Evolutionary conservation across 2,113 vertebrate species (phyloP), one percentile per base, ranked within the genome.

Genomic region (Lepisosteus osseus): DNA sequence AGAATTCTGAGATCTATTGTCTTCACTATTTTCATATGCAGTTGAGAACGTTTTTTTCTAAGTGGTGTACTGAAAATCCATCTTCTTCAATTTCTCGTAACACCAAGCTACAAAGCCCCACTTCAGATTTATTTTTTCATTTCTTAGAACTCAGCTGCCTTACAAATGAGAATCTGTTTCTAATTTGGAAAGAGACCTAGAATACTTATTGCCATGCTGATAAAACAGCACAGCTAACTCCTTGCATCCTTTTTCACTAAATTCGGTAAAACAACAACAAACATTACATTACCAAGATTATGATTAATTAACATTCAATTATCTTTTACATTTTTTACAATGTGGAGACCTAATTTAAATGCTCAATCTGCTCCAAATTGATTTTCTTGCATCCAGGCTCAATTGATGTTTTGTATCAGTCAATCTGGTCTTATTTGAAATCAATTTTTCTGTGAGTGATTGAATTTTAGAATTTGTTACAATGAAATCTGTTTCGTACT

Each of bases 351-450:
- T 51, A 51, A 51, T 9, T 9, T 1, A 51, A 3, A 66, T 40
- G n/a, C 15, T 6, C 71, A 59, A 4, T 3, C n/a, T 41, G n/a
- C 41, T 54, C 41, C 14, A 17, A 54, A 65, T 56, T 61, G 59
- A 47, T 67, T 67, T 51, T 11, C 15, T 54, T 56, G 41, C 9
- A 61, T 14, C 65, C 65, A 14, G 55, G 59, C 62, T 72, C 17
- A 15, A 62, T 56, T 11, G 29, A 51, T 29, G 6, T 51, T 42
- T 65, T 43, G 14, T 71, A 40, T 8, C 69, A 6, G n/a, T 7
- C 79, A 74, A 78, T 68, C 66, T 62, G n/a, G 12, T 56, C 77
- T 77, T 71, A 70, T 82, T 80, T 79, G 2, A 3, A 51, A 51
- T 51, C 9, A 51, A 51, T 51, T 51, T 51, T 5, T 9, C 47